Evolutionary conservation across 2,888 invertebrate genomes (phyloP).

Genomic region (Yponomeuta cagnagella): DNA sequence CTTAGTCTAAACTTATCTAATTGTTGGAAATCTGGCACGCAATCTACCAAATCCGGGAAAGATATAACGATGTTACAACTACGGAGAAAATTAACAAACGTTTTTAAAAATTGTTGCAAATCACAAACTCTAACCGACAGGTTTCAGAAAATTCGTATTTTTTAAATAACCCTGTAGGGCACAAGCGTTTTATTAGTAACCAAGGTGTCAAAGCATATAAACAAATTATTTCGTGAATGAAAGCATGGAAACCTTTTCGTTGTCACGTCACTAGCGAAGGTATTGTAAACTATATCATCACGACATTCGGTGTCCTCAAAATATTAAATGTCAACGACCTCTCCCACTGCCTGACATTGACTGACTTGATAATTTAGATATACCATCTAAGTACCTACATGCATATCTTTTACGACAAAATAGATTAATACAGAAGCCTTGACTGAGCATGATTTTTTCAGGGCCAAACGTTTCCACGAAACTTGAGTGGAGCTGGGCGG

Average conservation of each 20-base stretch:
- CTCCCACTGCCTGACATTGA: constrained; percentile 2
- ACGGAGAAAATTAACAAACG: too few species aligned
- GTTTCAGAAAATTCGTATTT: too few species aligned
- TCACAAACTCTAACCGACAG: too few species aligned
- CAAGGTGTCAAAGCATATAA: background rate
- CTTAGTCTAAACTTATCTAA: too few species aligned
- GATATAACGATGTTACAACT: too few species aligned
- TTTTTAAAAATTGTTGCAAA: too few species aligned
- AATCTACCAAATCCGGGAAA: too few species aligned
- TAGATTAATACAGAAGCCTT: background rate
- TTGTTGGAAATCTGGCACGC: too few species aligned
- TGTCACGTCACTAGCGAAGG: background rate
- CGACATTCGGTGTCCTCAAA: constrained; percentile 4
- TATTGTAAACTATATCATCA: background rate
- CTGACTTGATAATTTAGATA: constrained; percentile 5
- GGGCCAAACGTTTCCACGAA: background rate
- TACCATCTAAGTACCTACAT: background rate
- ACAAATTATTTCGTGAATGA: background rate
- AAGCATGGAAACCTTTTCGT: background rate
- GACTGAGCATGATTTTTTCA: too few species aligned
- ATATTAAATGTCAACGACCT: background rate
- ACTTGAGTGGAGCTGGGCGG: too few species aligned
- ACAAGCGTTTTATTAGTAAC: too few species aligned
- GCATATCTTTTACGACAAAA: background rate
- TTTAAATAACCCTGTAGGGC: too few species aligned